Evolutionary conservation across 2,888 invertebrate species (phyloP), one percentile per base, ranked within the genome.

Genomic region (Cataglyphis cursor): DNA sequence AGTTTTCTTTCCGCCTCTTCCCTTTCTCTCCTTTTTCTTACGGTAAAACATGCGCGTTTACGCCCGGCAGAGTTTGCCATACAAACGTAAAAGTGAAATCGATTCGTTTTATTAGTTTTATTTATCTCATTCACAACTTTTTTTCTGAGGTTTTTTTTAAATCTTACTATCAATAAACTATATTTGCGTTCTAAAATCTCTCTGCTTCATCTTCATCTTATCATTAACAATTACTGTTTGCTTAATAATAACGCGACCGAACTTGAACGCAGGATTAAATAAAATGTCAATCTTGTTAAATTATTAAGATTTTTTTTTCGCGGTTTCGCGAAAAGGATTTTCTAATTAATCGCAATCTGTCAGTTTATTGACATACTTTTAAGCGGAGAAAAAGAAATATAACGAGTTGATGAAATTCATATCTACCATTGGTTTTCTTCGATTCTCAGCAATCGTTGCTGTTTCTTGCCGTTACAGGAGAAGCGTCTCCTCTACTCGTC

Each of bases 361-460:
- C 35, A 24, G n/a, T 66, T 38, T 28, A n/a, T 28, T 31, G 57
- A 57, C 38, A 18, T 72, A 21, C 28, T 44, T 44, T 72, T 59
- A 18, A 59, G 21, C 4, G 31, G 12, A 1, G 57, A 10, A 59
- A 59, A 44, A 59, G 15, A 9, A 59, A 35, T 9, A 31, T 35
- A 28, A 70, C 35, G 78, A 72, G 44, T 44, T 61, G 72, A 80
- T 72, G 24, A 72, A 72, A 72, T 72, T 70, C 78, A 72, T 21
- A 10, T 66, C 31, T 78, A 59, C 9, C 24, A 24, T 21, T 12
- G 70, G 12, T 44, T 68, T 78, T 61, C 59, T 48, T 80, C 72
- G 59, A 70, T 72, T 80, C 59, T 35, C 35, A 72, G 59, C 72
- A 72, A 80, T 80, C 59, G 72, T 72, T 80, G 72, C 59, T 72